Evolutionary conservation across 1,140 invertebrate species (phyloP).

Genomic region (Macrobrachium rosenbergii): DNA sequence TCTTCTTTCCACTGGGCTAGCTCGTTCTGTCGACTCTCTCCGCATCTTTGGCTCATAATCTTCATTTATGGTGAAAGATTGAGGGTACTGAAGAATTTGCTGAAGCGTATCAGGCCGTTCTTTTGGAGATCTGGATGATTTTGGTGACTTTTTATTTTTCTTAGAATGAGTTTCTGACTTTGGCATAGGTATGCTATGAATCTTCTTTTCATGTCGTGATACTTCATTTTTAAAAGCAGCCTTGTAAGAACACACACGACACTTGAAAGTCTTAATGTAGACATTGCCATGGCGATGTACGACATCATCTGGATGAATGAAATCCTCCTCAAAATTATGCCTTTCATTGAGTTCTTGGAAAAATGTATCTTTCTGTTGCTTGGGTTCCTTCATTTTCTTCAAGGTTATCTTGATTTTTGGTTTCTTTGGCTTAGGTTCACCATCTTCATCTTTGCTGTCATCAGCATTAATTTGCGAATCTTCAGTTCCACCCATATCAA

Average conservation of each 20-base stretch:
- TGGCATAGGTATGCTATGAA: constrained; percentile 68
- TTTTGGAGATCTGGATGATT: constrained; percentile 17
- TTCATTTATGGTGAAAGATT: constrained; percentile 2
- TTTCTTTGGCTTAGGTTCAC: constrained; percentile 65
- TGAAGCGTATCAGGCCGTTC: constrained; percentile 22
- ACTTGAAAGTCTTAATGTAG: constrained; percentile 72
- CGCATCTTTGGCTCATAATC: not conserved
- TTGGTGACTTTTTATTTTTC: constrained; percentile 46
- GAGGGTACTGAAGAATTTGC: constrained; percentile 45
- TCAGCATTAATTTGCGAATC: constrained; percentile 67
- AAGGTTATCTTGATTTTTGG: constrained; percentile 67
- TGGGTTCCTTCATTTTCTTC: constrained; percentile 67
- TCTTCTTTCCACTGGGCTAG: not conserved
- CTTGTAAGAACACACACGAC: constrained; percentile 73
- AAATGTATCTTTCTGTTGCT: constrained; percentile 59
- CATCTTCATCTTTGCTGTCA: constrained; percentile 66
- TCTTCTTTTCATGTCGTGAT: constrained; percentile 73
- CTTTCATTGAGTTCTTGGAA: constrained; percentile 66
- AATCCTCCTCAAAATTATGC: constrained; percentile 70
- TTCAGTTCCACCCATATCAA: constrained; percentile 75
- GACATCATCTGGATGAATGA: constrained; percentile 73
- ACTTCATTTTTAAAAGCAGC: constrained; percentile 75
- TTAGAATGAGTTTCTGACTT: constrained; percentile 37
- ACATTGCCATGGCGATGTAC: constrained; percentile 71
- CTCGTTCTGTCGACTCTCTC: constrained; percentile 5